A percentile compares a stretch with the other conserved stretches of the same genome.
Evolutionary conservation across 1,140 invertebrate species (phyloP).

Genomic region (Drosophila ananassae): DNA sequence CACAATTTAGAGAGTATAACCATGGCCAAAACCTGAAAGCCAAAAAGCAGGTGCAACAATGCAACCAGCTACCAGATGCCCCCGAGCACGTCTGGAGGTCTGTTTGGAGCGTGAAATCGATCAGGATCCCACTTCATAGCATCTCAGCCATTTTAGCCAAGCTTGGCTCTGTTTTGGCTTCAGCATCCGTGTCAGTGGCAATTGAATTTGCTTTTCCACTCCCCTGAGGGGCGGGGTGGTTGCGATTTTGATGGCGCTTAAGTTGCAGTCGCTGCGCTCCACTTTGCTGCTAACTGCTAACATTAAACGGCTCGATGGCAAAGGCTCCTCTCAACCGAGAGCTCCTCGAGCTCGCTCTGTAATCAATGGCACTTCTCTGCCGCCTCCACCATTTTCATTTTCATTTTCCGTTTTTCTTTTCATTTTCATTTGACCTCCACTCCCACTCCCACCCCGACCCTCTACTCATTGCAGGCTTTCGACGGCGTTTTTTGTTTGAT

Average conservation of each 20-base stretch:
- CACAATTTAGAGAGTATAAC: conserved; percentile 15
- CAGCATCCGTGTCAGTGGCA: conserved; percentile 63
- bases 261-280: conserved; percentile 47
- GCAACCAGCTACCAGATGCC: conserved; percentile 15
- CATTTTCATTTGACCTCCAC: background rate
- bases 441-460: background rate
- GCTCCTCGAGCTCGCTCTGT: conserved; percentile 32
- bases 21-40: conserved; percentile 52
- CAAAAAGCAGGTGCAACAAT: conserved; percentile 23
- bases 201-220: conserved; percentile 63
- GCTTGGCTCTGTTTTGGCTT: conserved; percentile 36
- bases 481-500: conserved; percentile 19
- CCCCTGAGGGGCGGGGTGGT: conserved; percentile 3
- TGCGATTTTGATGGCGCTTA: conserved; percentile 39
- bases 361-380: conserved; percentile 32
- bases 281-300: conserved; percentile 69
- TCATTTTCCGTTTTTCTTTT: conserved; percentile 3
- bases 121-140: conserved; percentile 25
- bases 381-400: conserved; percentile 12
- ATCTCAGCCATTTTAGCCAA: conserved; percentile 4
- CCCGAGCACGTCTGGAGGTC: conserved; percentile 45
- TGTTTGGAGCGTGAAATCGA: conserved; percentile 69
- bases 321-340: conserved; percentile 55
- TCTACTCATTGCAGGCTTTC: background rate
- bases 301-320: conserved; percentile 76